phyloP scores from a whole-genome alignment of 1,140 invertebrate species.

The Drosophila persimilis region DNA sequence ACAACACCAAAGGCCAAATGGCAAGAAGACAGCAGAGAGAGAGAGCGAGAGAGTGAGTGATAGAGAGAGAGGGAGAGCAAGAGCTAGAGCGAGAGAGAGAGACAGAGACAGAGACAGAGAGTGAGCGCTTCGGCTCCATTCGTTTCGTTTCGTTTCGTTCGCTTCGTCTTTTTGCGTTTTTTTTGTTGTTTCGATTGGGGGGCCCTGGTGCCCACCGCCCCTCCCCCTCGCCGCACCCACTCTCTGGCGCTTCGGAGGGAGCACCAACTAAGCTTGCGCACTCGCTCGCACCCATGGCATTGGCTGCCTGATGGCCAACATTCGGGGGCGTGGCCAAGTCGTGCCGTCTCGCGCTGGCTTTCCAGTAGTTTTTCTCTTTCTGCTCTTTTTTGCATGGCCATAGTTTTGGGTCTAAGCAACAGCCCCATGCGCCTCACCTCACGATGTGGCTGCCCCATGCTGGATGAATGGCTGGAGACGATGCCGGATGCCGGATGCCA shows the following conservation, averaged over 20 bases:
- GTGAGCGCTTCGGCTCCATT: constrained; percentile 39
- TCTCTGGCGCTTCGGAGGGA: constrained; percentile 25
- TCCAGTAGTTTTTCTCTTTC: constrained; percentile 63
- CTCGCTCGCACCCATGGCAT: constrained; percentile 56
- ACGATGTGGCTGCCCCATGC: neutral
- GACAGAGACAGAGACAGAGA: constrained; percentile 12
- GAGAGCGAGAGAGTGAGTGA: neutral
- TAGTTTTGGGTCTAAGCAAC: constrained; percentile 65
- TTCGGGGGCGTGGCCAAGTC: constrained; percentile 66
- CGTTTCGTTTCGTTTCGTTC: constrained; percentile 33
- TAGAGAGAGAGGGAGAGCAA: constrained; percentile 7
- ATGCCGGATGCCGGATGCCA: constrained; percentile 18
- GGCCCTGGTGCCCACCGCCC: neutral
- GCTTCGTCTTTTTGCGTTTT: constrained; percentile 21
- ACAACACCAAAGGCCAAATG: neutral
- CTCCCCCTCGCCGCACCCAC: neutral
- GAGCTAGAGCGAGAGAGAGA: neutral
- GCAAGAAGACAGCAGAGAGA: no score
- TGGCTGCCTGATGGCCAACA: constrained; percentile 23
- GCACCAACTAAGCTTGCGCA: constrained; percentile 61
- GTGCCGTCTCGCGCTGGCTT: constrained; percentile 23
- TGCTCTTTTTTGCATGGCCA: constrained; percentile 63
- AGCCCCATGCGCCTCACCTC: constrained; percentile 12
- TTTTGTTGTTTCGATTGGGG: constrained; percentile 13
- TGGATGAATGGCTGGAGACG: constrained; percentile 61